Percentiles rank a stretch among this genome's conserved stretches.
These are phyloP conservation scores for Coelopa pilipes DNA, from an alignment of 2,888 invertebrate species.

Conservation along the genomic window DNA sequence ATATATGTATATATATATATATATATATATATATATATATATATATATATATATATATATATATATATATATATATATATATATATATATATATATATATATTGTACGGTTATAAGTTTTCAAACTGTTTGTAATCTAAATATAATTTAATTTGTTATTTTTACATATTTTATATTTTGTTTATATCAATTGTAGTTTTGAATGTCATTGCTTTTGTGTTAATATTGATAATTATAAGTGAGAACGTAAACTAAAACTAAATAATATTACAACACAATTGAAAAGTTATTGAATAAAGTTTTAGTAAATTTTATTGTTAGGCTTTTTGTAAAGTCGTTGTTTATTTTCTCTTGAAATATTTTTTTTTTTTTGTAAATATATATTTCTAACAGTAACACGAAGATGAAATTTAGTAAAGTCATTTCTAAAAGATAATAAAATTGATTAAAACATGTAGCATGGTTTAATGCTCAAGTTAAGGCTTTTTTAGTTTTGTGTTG, in stretches of 20 bases:
- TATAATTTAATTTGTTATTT: constrained; percentile 35
- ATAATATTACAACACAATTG: not conserved
- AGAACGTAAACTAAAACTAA: not conserved
- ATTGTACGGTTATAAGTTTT: too few relatives aligned
- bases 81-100: too few relatives aligned
- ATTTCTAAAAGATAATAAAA: constrained; percentile 19
- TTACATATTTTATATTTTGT: constrained; percentile 23
- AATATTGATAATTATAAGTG: not conserved
- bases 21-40: too few relatives aligned
- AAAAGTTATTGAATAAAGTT: constrained; percentile 8
- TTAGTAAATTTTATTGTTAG: constrained; percentile 22
- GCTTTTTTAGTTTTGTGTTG: constrained; percentile 8
- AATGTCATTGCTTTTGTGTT: not conserved
- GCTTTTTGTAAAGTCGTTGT: constrained; percentile 13
- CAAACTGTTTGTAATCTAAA: too few relatives aligned
- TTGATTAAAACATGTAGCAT: not conserved
- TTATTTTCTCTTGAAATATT: constrained; percentile 15
- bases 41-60: too few relatives aligned
- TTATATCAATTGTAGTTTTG: constrained; percentile 1
- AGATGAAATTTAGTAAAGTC: constrained; percentile 22
- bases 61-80: too few relatives aligned
- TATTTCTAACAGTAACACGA: not conserved
- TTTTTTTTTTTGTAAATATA: constrained; percentile 21
- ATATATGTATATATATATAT: too few relatives aligned
- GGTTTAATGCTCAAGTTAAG: constrained; percentile 8